A percentile compares a stretch with the other conserved stretches of the same genome.
These are phyloP conservation scores for Erethizon dorsatum DNA, from an alignment of 2,797 vertebrate genomes.

Conservation along the genomic window DNA sequence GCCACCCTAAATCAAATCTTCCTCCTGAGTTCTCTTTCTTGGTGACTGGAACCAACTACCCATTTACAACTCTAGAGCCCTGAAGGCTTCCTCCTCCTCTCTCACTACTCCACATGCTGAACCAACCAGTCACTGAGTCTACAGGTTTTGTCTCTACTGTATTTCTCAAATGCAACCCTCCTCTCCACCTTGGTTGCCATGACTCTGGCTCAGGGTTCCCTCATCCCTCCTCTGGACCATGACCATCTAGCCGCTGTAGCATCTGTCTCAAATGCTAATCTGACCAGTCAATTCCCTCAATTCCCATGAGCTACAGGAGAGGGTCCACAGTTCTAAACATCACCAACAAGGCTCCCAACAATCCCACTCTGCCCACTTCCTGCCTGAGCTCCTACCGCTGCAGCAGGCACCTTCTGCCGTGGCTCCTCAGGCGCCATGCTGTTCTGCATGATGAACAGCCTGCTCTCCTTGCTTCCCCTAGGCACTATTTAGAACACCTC, in stretches of 20 bases:
- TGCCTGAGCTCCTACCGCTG: background rate
- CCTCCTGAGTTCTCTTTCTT: slow-evolving; percentile 16
- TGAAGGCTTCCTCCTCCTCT: background rate
- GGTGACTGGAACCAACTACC: background rate
- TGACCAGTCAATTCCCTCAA: background rate
- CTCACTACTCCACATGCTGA: background rate
- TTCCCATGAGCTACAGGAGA: background rate
- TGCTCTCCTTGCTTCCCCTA: background rate
- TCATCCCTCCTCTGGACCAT: background rate
- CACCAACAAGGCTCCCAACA: background rate
- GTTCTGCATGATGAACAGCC: background rate
- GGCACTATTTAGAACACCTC: background rate
- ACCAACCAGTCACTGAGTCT: background rate
- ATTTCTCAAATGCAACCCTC: background rate
- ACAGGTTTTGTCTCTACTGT: background rate
- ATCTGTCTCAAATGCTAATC: background rate
- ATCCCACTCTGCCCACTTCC: background rate
- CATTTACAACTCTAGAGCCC: background rate
- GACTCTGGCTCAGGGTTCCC: background rate
- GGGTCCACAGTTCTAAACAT: background rate
- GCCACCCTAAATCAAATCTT: background rate
- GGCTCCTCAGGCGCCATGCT: background rate
- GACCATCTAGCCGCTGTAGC: background rate
- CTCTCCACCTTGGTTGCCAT: background rate
- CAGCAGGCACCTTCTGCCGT: background rate